Base-by-base conservation (phyloP, 2,888 invertebrate genomes). In the Ichneumoninae sp. region DNA sequence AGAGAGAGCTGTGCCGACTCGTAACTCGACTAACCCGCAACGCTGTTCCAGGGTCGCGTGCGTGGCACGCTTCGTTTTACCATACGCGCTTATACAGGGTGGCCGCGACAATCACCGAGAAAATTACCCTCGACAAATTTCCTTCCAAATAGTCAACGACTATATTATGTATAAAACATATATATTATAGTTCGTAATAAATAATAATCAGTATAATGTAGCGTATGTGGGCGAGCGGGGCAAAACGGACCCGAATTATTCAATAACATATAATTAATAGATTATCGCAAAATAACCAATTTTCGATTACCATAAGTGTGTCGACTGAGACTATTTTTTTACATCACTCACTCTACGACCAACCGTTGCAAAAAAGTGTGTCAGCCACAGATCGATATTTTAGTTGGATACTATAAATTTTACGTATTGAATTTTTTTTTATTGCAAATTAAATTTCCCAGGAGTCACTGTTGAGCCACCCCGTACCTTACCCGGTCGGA, bases 41-140 rank as follows among this genome's bases (percentile, higher is more conserved):
- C 75, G 63, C 19, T 22, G 50, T 74, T 66, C 40, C 52, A 66
- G 75, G 75, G 52, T 76, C 75, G 75, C 75, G 75, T 75, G 75
- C 75, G 50, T 36, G 75, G 40, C 75, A 66, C 65, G 60, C 74
- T 63, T 63, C 47, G 33, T 63, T 44, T 63, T 74, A 44, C 63
- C 44, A 74, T 74, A 73, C 74, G 47, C 36, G 74, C 63, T 63
- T 75, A 65, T 65, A 47, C 60, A 63, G 63, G 74, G 47, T 33
- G 44, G 63, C 30, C 26, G 10, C 60, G 47, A 60, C 33, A 26
- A 60, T 73, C 60, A n/a, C 44, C 26, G 22, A 26, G 10, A 13
- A 26, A 57, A 54, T 40, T 40, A 10, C 40, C 10, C 10, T 40
- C 5, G 10, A 40, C 8, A 8, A 40, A 40, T 40, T 1, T 40